These are phyloP conservation scores for Aphis gossypii DNA, from an alignment of 1,140 invertebrate genomes.

Conservation along the genomic window DNA sequence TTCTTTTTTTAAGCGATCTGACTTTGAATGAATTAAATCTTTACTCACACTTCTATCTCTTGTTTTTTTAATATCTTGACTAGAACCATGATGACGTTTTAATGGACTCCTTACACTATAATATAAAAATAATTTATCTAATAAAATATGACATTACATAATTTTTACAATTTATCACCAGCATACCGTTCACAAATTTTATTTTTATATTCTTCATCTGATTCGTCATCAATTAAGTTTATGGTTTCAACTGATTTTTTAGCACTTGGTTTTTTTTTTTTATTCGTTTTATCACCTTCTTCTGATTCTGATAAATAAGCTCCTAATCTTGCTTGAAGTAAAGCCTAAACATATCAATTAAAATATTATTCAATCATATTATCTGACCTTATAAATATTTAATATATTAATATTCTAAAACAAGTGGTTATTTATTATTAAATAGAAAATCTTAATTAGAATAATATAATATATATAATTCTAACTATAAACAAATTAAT, in stretches of 20 bases:
- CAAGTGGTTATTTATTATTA: background rate
- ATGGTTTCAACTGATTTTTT: constrained; percentile 62
- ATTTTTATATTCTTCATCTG: constrained; percentile 59
- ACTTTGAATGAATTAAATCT: constrained; percentile 60
- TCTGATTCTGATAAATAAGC: constrained; percentile 63
- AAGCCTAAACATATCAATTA: constrained; percentile 64
- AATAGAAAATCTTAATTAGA: background rate
- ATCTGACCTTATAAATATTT: background rate
- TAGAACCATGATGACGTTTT: constrained; percentile 28
- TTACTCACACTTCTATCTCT: constrained; percentile 41
- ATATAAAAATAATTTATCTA: background rate
- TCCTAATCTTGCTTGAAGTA: constrained; percentile 69
- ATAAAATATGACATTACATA: background rate
- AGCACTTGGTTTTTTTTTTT: constrained; percentile 41
- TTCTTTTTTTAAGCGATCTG: constrained; percentile 59
- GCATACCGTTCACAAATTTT: constrained; percentile 47
- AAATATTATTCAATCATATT: background rate
- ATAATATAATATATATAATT: background rate
- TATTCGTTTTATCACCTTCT: constrained; percentile 39
- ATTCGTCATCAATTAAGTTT: constrained; percentile 62
- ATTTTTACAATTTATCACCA: constrained; percentile 1
- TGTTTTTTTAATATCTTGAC: constrained; percentile 48
- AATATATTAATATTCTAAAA: background rate
- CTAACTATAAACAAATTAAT: no score
- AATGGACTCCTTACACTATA: constrained; percentile 26